Conservation (phyloP, 2,888 invertebrate species). For the Epistrophe eligans region DNA sequence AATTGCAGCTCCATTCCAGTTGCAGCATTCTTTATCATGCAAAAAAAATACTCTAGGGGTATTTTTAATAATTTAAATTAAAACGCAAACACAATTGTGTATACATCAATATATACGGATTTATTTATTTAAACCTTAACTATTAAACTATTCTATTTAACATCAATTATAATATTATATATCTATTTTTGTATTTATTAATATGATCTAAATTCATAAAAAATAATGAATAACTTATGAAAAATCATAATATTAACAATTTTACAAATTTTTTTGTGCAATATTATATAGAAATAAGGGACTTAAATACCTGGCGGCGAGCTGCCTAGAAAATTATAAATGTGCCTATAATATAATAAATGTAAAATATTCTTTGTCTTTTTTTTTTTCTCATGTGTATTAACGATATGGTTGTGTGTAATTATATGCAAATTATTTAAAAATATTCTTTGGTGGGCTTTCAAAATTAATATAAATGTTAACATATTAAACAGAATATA, state of each 20-base stretch:
- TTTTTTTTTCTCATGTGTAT: neutral
- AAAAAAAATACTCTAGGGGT: too few relatives aligned
- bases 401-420: constrained; percentile 9
- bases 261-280: constrained; percentile 32
- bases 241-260: constrained; percentile 6
- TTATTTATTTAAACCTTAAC: too few relatives aligned
- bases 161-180: neutral
- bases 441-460: constrained; percentile 59
- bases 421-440: constrained; percentile 24
- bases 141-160: neutral
- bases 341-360: neutral
- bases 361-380: constrained; percentile 25
- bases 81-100: neutral
- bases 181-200: neutral
- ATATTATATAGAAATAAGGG: constrained; percentile 13
- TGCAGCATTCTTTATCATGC: too few relatives aligned
- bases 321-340: constrained; percentile 38
- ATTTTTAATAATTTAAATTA: neutral
- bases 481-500: constrained; percentile 1
- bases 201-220: neutral
- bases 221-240: constrained; percentile 1
- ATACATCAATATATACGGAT: neutral
- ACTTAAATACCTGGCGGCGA: constrained; percentile 21
- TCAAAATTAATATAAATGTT: constrained; percentile 26
- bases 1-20: too few relatives aligned